These are phyloP conservation scores for Paratrypauchen microcephalus DNA, from an alignment of 2,797 vertebrate species.

Conservation along the genomic window DNA sequence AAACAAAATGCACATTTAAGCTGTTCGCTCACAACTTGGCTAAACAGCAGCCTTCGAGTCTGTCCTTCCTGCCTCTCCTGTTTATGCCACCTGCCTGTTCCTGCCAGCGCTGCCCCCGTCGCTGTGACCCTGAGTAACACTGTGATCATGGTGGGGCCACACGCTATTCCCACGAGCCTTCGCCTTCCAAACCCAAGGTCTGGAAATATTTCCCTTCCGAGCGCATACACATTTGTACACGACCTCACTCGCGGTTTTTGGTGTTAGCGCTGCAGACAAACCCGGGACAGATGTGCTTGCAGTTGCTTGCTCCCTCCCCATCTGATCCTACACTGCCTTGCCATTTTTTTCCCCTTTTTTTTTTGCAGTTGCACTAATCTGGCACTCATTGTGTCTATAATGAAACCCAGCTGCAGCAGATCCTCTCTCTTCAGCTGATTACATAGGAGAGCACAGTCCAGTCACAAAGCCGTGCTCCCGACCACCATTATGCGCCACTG, in stretches of 20 bases:
- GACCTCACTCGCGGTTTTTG: conserved; percentile 67
- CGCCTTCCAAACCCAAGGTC: conserved; percentile 60
- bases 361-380: conserved; percentile 64
- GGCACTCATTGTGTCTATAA: conserved; percentile 78
- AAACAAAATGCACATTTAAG: conserved; percentile 4
- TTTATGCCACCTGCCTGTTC: conserved; percentile 57
- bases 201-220: conserved; percentile 70
- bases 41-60: conserved; percentile 15
- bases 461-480: conserved; percentile 46
- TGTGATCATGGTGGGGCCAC: conserved; percentile 53
- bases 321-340: conserved; percentile 36
- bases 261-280: conserved; percentile 73
- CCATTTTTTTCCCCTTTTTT: conserved; percentile 12
- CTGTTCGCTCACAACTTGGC: conserved; percentile 13
- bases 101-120: conserved; percentile 38
- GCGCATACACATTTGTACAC: conserved; percentile 73
- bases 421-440: conserved; percentile 72
- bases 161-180: conserved; percentile 57
- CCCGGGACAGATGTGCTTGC: conserved; percentile 76
- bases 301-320: conserved; percentile 40
- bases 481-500: conserved; percentile 46
- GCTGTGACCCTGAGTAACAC: conserved; percentile 51
- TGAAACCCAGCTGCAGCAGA: conserved; percentile 77
- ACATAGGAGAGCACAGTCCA: conserved; percentile 52
- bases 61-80: conserved; percentile 34